A percentile compares a stretch with the other conserved stretches of the same genome.
phyloP scores from a whole-genome alignment of 2,888 invertebrate genomes.

The Apamea monoglypha region DNA sequence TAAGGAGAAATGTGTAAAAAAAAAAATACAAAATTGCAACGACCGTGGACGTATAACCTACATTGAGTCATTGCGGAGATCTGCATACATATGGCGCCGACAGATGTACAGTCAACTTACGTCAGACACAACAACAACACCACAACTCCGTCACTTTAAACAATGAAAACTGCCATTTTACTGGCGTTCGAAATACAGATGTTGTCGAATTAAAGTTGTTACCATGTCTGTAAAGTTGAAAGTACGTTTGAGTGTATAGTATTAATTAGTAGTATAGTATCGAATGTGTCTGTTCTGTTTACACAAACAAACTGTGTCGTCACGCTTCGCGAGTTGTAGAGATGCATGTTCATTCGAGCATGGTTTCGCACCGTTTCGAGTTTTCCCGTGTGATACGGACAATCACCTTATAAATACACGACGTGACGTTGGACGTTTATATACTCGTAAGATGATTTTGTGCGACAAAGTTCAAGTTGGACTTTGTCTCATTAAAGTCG shows the following conservation, averaged over 20 bases:
- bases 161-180: not conserved
- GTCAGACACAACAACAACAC: too few relatives aligned
- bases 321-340: constrained; percentile 23
- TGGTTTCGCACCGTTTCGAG: not conserved
- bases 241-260: constrained; percentile 1
- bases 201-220: not conserved
- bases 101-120: constrained; percentile 16
- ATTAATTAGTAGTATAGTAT: constrained; percentile 6
- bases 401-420: not conserved
- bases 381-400: not conserved
- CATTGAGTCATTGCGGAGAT: constrained; percentile 43
- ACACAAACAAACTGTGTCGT: constrained; percentile 21
- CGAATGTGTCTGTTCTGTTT: constrained; percentile 9
- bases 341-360: constrained; percentile 31
- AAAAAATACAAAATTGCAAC: constrained; percentile 40
- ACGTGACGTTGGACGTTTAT: not conserved
- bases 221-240: not conserved
- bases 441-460: not conserved
- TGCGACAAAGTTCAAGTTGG: not conserved
- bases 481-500: not conserved
- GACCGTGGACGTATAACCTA: constrained; percentile 54
- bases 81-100: constrained; percentile 29
- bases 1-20: constrained; percentile 22
- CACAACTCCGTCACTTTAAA: too few relatives aligned
- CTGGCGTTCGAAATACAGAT: not conserved